phyloP scores from a whole-genome alignment of 2,888 invertebrate genomes.

The Sipha maydis region DNA sequence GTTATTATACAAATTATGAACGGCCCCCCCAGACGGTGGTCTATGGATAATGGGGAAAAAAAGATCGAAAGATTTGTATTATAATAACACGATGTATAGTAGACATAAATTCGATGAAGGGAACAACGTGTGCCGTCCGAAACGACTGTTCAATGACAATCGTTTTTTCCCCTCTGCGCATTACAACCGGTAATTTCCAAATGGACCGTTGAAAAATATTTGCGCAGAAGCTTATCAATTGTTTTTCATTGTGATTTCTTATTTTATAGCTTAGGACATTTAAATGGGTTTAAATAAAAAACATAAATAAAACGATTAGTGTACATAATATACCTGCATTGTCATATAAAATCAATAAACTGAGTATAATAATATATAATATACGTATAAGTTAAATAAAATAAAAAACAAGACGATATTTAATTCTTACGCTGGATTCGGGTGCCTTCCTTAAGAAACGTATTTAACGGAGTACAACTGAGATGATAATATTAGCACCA shows the following conservation, averaged over 20 bases:
- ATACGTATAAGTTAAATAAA: no score
- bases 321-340: no score
- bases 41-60: slow-evolving; percentile 36
- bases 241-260: background rate
- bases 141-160: slow-evolving; percentile 49
- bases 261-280: slow-evolving; percentile 4
- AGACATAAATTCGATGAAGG: slow-evolving; percentile 23
- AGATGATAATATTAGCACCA: no score
- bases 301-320: no score
- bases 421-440: no score
- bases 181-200: slow-evolving; percentile 1
- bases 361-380: no score
- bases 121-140: slow-evolving; percentile 26
- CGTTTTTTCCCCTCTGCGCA: background rate
- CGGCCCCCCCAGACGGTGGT: slow-evolving; percentile 46
- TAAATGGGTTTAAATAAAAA: background rate
- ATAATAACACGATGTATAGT: background rate
- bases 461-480: no score
- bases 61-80: slow-evolving; percentile 42
- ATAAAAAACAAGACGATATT: no score
- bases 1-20: slow-evolving; percentile 61
- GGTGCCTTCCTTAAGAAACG: no score
- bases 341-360: no score
- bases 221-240: slow-evolving; percentile 20
- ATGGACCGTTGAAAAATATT: slow-evolving; percentile 13